Conservation (phyloP, 2,888 invertebrate species). For the Pristionchus maxplancki region DNA sequence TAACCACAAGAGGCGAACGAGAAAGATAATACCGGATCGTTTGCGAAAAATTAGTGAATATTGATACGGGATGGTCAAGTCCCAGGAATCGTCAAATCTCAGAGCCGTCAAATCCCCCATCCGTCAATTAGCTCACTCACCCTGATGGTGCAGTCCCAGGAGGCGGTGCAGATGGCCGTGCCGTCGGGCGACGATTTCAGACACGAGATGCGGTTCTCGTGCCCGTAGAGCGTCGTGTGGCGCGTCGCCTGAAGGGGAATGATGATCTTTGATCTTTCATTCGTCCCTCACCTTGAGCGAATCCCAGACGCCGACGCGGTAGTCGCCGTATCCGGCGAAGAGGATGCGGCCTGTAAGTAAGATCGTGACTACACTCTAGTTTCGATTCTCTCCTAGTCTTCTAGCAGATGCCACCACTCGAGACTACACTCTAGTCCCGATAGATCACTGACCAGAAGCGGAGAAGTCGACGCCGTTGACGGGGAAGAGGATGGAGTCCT, state of each 20-base stretch:
- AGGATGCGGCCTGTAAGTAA: slow-evolving; percentile 86
- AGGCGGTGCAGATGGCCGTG: slow-evolving; percentile 95
- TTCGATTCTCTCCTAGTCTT: neutral
- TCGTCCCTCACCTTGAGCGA: slow-evolving; percentile 88
- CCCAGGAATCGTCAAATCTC: no score
- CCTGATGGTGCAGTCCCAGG: slow-evolving; percentile 92
- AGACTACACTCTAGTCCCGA: neutral
- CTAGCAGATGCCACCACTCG: no score
- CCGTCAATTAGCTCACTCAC: slow-evolving; percentile 23
- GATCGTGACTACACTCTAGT: neutral
- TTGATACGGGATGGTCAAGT: no score
- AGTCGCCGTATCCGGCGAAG: slow-evolving; percentile 98
- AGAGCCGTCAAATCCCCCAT: neutral
- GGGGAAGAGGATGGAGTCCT: slow-evolving; percentile 97
- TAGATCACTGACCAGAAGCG: slow-evolving; percentile 85
- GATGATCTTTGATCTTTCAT: slow-evolving; percentile 86
- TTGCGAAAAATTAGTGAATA: no score
- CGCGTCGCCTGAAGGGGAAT: slow-evolving; percentile 80
- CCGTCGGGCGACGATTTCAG: slow-evolving; percentile 91
- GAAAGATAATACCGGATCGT: no score
- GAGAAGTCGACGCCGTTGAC: slow-evolving; percentile 98
- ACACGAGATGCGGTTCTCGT: slow-evolving; percentile 78
- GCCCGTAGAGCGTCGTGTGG: slow-evolving; percentile 76
- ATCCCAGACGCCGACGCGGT: slow-evolving; percentile 99
- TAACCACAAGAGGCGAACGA: no score